Base-by-base conservation (phyloP, 2,113 vertebrate genomes). In the Mustela lutreola region DNA sequence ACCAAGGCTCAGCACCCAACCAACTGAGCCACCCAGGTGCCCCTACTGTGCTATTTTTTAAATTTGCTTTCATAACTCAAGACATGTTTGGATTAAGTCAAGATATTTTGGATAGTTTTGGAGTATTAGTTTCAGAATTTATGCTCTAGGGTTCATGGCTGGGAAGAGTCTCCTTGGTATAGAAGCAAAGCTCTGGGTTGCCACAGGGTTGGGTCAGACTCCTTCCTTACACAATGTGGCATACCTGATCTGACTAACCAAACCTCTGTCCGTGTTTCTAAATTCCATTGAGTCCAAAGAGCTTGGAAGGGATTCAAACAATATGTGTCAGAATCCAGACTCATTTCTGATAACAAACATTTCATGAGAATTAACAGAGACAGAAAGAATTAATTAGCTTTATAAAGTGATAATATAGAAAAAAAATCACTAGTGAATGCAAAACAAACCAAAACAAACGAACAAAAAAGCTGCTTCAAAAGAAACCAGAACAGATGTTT, bases 161-260 rank as follows among this genome's bases (percentile, higher is more conserved):
- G 28, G 22, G 10, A 31, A 53, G 79, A 89, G 8, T 10, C 7
- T 42, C 26, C 48, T 48, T 36, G 31, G 67, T 18, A 31, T 19
- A 39, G 22, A 15, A 28, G 12, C 18, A 10, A 4, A 31, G 36
- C 21, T 42, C 15, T 0, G 0, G 5, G 10, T 14, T n/a, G 7
- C 83, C 15, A 2, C 4, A 19, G 45, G 22, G 12, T 11, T 76
- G 33, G 12, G 2, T 31, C 42, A 0, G 39, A 4, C 12, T 50
- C 48, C 21, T 9, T 82, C 53, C 21, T 7, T 50, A 3, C 21
- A n/a, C 60, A 8, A 2, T 15, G 2, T 11, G 2, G 3, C 14
- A 1, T 10, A 21, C 26, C 33, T 71, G 76, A 65, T 31, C 15
- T 75, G 28, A 14, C 7, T 39, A 50, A 14, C 0, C 1, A 76